Evolutionary conservation across 2,113 vertebrate genomes (phyloP), one percentile per base, ranked within the genome.

Genomic region (Grammomys dolichurus): DNA sequence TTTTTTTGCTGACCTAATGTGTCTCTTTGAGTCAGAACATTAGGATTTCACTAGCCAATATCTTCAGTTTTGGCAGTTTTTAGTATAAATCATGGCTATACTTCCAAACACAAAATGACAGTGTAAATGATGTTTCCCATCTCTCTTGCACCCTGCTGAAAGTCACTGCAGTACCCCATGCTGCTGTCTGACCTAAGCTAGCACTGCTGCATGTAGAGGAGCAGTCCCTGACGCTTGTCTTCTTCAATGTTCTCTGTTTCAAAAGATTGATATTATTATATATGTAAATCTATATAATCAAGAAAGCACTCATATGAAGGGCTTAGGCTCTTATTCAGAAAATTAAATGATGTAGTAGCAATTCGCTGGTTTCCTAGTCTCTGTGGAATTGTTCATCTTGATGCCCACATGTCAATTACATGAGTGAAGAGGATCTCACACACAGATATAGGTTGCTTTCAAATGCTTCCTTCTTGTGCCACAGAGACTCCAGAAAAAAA

Each of bases 81-180:
- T 43, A 88, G 82, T 22, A 84, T 19, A 94, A 92, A 84, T 87
- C 5, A 54, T 78, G 36, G 56, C 72, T 95, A 82, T 24, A 67
- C 51, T 91, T 94, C 19, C 82, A 90, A 95, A 70, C 78, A 51
- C 48, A 87, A 94, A 85, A 88, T 56, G 43, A 56, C 65, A 94
- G 28, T n/a, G 43, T 9, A 65, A 72, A 11, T 22, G 60, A 24
- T 46, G 3, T 92, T 70, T 81, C 14, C 54, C 51, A 22, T 28
- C 13, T 12, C 4, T 13, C 10, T 16, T 2, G 24, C 13, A 2
- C 20, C 8, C 12, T 63, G 11, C 19, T 85, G 76, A 88, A 96
- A 70, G 80, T 46, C n/a, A 11, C 8, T 43, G 22, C 3, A 7
- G 1, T 20, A 48, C 11, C 36, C 16, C 31, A 69, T 22, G 3